Evolutionary conservation across 1,140 invertebrate species (phyloP), one percentile per base, ranked within the genome.

Genomic region (Heliconius himera): DNA sequence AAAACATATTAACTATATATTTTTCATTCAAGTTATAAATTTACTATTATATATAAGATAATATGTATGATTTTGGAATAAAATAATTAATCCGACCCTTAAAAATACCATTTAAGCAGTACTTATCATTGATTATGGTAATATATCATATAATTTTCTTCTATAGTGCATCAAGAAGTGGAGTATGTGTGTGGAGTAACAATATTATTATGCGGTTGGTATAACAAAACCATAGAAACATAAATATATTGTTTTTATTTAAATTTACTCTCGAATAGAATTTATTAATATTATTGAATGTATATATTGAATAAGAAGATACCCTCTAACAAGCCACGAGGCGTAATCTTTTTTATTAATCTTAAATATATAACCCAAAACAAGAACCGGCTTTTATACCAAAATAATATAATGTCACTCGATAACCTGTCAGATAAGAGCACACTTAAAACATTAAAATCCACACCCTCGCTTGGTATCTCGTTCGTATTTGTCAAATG

Each of bases 351-450:
- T 66, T 5, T 26, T 13, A 66, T 16, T 16, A 26, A 26, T 26
- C 5, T 60, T 60, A 26, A 66, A 66, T 5, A 4, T 56, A 56
- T 11, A 56, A 56, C n/a, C 9, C 20, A 22, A 56, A 66, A 66
- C 22, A 66, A 66, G 29, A 5, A 29, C 60, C 3, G 60, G 1
- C 11, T 29, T 26, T 66, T 66, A 18, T 16, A 29, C 60, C 60
- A 66, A 66, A 66, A 60, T 22, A 60, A 26, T 11, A 60, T 22
- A 60, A 16, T 29, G 26, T 26, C 60, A 16, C 26, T 29, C n/a
- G 60, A 29, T 66, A 66, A 66, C 22, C 60, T 66, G 60, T 66
- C 26, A 26, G 60, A 66, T 66, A 66, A 66, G 60, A 13, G 41
- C 9, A 29, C 22, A 66, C 13, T 29, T 26, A 26, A 66, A 66